Conservation (phyloP, 2,888 invertebrate genomes). For the Ectemnius lituratus region DNA sequence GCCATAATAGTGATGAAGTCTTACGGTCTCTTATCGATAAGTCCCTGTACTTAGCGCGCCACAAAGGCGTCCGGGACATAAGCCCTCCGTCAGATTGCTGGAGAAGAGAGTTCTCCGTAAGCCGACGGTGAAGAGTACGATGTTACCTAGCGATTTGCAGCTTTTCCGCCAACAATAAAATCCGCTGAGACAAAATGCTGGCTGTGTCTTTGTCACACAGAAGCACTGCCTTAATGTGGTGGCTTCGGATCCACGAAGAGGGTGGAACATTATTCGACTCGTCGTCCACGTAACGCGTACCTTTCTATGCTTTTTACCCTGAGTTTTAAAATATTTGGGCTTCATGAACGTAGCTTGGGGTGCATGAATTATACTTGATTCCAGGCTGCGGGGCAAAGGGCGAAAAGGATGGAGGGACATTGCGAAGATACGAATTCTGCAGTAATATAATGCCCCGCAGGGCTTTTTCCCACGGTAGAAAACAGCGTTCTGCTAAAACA, state of each 20-base stretch:
- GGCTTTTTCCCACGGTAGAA: constrained; percentile 48
- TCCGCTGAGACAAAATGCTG: constrained; percentile 23
- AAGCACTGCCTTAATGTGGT: constrained; percentile 34
- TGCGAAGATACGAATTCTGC: constrained; percentile 42
- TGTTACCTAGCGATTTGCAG: constrained; percentile 1
- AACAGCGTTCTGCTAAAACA: constrained; percentile 51
- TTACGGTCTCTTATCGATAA: too few species aligned
- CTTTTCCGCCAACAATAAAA: constrained; percentile 5
- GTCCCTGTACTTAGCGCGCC: too few species aligned
- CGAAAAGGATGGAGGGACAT: constrained; percentile 14
- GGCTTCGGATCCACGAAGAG: constrained; percentile 5
- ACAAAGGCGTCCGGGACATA: too few species aligned
- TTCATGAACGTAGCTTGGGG: constrained; percentile 68
- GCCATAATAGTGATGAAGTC: too few species aligned
- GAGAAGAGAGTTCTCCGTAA: too few species aligned
- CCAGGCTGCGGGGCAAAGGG: constrained; percentile 8
- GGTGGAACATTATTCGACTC: constrained; percentile 25
- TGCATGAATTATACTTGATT: constrained; percentile 70
- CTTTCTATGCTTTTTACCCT: constrained; percentile 65
- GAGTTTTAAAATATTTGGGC: constrained; percentile 72
- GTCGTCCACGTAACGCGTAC: constrained; percentile 15
- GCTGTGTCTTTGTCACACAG: constrained; percentile 42
- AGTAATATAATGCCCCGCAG: constrained; percentile 58
- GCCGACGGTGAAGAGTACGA: not conserved
- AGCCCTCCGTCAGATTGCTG: too few species aligned